Evolutionary conservation across 2,888 invertebrate genomes (phyloP), one percentile per base, ranked within the genome.

Genomic region (Eudasyphora cyanicolor): DNA sequence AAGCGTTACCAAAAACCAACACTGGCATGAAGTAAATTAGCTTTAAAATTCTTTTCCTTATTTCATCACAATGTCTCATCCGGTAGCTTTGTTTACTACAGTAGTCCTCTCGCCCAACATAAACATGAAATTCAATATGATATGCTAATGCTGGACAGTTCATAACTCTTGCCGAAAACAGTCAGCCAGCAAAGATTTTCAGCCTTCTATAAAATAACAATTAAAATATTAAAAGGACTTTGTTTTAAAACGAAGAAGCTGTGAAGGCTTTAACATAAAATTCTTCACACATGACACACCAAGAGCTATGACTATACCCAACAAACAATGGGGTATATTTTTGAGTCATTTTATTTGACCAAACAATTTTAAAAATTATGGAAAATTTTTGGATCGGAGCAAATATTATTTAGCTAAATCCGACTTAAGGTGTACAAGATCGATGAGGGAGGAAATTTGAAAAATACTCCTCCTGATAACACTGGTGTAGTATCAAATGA

Each of bases 111-210:
- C 60, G 35, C 21, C 29, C 71, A 51, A 76, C 70, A 79, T 57
- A 74, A 79, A 75, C 54, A 75, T 75, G 80, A 84, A 84, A 84
- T 78, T 84, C 32, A 73, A 84, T 84, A 84, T 70, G 32, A 64
- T 70, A 62, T 62, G 67, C 62, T 19, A 32, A 77, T 71, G 51
- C 69, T 67, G 10, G 8, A 67, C 42, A 21, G 19, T 24, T 12
- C 60, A 64, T 27, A 51, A 51, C 24, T 51, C 21, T 51, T 51
- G 4, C 8, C 21, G 21, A 17, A 17, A 35, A 17, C 62, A 32
- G 8, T 3, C 3, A 10, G 17, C 7, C 62, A 62, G 19, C 67
- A 67, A 67, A 42, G 10, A n/a, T 35, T n/a, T n/a, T 35, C 5
- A 54, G 24, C 21, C 21, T 17, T 7, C 8, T n/a, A 45, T 6